Conservation (phyloP, 2,888 invertebrate species). For the Tenodera sinensis region DNA sequence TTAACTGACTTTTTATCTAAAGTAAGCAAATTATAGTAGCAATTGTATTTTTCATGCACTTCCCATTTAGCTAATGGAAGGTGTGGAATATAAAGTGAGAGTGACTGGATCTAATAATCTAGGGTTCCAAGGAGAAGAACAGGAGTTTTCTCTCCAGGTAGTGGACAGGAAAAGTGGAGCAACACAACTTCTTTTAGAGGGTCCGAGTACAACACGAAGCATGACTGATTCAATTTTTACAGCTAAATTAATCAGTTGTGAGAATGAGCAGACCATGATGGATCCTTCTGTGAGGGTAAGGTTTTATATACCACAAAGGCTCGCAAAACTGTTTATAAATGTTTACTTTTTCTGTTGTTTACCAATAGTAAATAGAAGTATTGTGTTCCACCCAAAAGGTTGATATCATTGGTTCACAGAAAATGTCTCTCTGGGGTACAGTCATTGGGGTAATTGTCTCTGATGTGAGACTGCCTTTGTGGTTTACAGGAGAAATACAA, state of each 20-base stretch:
- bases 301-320: background rate
- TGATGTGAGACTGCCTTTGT: too few species aligned
- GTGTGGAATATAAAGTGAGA: constrained; percentile 22
- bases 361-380: too few species aligned
- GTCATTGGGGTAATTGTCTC: too few species aligned
- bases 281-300: constrained; percentile 16
- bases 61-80: constrained; percentile 20
- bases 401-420: too few species aligned
- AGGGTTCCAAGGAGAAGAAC: constrained; percentile 13
- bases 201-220: constrained; percentile 10
- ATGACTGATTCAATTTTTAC: constrained; percentile 20
- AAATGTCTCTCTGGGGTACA: too few species aligned
- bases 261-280: background rate
- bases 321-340: too few species aligned
- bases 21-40: too few species aligned
- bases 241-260: constrained; percentile 20
- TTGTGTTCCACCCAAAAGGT: too few species aligned
- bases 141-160: constrained; percentile 15
- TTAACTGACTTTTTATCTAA: too few species aligned
- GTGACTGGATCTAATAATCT: constrained; percentile 23
- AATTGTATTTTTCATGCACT: too few species aligned
- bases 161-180: background rate
- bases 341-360: too few species aligned
- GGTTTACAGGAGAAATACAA: too few species aligned
- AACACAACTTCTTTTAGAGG: constrained; percentile 9